Base-by-base conservation (phyloP, 92 coral and sea anemone species). In the Micromussa lordhowensis region DNA sequence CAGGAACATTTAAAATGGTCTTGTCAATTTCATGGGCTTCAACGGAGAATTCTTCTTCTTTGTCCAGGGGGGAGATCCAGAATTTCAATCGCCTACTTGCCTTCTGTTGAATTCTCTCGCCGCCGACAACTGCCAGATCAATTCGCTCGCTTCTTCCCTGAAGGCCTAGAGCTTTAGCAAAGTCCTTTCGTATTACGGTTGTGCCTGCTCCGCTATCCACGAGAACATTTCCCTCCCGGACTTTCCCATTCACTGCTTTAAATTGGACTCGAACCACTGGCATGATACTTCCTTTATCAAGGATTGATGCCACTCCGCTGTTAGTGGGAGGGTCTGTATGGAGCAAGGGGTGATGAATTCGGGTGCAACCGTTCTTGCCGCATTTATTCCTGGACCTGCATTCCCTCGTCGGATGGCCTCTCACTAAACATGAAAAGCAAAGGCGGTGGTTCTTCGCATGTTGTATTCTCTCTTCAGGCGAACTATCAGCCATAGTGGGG, bases 121-220 rank as follows among this genome's bases (percentile, higher is more conserved):
- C 86, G 29, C 89, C 89, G n/a, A 83, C 91, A 8, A 91, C 94
- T 3, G 91, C 94, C 11, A 91, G 49, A 82, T 83, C 92, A 66
- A 89, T 63, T 9, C 75, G 80, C 28, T 89, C 94, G 36, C 7
- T 7, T 68, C 75, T 89, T 26, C 88, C 90, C 31, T 92, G 90
- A 26, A 89, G 55, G 18, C 94, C 83, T 13, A 88, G 94, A 1
- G 57, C 94, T 24, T 68, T 75, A 29, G 92, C 94, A 31, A 91
- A 91, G 15, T 80, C 92, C 79, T 63, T 83, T 54, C 87, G 68
- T 10, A 91, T 91, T 71, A 88, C 94, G 4, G 92, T 92, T 16
- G 92, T 92, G n/a, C 74, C 92, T 55, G 94, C 92, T 69, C 90
- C 92, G 35, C 92, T 89, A 81, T 89, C 93, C 32, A 92, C 59